Percentiles rank a stretch among this genome's conserved stretches.
Evolutionary conservation across 2,797 vertebrate species (phyloP).

Genomic region (Myotis pilosus): DNA sequence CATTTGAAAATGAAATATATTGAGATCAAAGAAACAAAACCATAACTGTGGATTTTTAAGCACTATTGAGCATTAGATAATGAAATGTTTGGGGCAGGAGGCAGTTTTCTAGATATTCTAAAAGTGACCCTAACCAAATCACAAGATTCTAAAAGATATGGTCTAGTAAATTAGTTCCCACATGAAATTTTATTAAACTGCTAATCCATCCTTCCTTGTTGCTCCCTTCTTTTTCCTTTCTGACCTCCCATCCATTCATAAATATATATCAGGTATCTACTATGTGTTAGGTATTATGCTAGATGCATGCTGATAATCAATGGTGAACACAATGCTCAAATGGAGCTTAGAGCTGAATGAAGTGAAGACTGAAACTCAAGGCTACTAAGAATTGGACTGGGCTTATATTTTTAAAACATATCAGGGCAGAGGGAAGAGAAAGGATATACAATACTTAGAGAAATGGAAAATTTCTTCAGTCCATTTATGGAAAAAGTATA

Average conservation of each 20-base stretch:
- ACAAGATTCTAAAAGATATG: neutral
- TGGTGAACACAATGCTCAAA: neutral
- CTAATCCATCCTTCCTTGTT: neutral
- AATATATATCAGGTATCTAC: neutral
- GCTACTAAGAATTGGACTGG: neutral
- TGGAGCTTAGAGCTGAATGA: neutral
- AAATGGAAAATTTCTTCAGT: neutral
- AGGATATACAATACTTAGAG: neutral
- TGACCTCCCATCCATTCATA: neutral
- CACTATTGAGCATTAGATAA: neutral
- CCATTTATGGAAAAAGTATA: neutral
- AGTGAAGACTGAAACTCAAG: neutral
- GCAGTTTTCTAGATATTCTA: neutral
- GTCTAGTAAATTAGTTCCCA: neutral
- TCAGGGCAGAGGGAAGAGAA: neutral
- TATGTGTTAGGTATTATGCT: neutral
- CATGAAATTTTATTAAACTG: neutral
- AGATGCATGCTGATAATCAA: neutral
- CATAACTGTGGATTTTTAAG: neutral
- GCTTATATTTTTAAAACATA: neutral
- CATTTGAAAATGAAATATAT: constrained; percentile 6
- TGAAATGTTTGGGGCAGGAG: neutral
- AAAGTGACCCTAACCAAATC: neutral
- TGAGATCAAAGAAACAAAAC: neutral
- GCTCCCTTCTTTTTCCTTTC: neutral